Evolutionary conservation across 1,140 invertebrate genomes (phyloP).

Genomic region (Brachionus manjavacas): DNA sequence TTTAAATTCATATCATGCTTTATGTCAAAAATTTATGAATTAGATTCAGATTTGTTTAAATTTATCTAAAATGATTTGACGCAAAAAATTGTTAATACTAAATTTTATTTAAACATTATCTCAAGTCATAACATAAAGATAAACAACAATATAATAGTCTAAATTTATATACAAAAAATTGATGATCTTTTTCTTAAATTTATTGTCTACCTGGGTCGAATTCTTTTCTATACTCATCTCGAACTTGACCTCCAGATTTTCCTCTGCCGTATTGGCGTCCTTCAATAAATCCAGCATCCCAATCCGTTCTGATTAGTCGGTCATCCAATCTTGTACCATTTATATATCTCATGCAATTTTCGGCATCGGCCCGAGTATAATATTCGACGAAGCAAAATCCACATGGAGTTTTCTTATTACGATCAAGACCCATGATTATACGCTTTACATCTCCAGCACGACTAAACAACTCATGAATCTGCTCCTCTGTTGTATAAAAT

Average conservation of each 20-base stretch:
- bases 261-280: constrained; percentile 95
- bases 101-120: background rate
- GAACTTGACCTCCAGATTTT: constrained; percentile 93
- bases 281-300: constrained; percentile 98
- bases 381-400: constrained; percentile 99
- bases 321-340: constrained; percentile 96
- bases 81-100: background rate
- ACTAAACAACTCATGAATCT: constrained; percentile 94
- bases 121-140: background rate
- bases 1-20: too few relatives aligned
- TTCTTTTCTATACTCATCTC: constrained; percentile 95
- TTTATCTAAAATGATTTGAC: background rate
- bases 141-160: background rate
- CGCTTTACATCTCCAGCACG: constrained; percentile 90
- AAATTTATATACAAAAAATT: background rate
- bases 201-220: constrained; percentile 77
- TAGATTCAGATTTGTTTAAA: background rate
- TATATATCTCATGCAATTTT: constrained; percentile 89
- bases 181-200: background rate
- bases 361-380: constrained; percentile 79
- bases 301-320: constrained; percentile 91
- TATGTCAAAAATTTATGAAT: background rate
- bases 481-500: constrained; percentile 97
- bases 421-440: constrained; percentile 96
- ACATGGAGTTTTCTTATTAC: constrained; percentile 96